Evolutionary conservation across 1,140 invertebrate genomes (phyloP), one percentile per base, ranked within the genome.

Genomic region (Ips typographus): DNA sequence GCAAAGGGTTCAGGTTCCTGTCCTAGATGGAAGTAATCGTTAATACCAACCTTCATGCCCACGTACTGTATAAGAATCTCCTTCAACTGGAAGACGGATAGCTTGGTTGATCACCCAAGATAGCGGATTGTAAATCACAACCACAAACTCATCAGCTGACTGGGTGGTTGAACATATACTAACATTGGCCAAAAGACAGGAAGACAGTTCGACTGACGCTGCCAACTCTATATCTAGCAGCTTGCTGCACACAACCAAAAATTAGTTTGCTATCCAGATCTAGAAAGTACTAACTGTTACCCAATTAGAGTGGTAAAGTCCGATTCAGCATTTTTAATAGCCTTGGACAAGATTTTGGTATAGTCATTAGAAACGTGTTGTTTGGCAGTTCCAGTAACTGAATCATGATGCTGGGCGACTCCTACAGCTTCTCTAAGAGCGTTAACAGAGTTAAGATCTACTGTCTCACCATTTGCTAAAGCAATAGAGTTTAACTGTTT

Each of bases 331-430:
- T 66, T 40, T 40, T 83, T 80, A 0, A 89, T 81, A 1, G 87
- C 91, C 71, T 85, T 82, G 2, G 83, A 79, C 4, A 47, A n/a
- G 71, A 91, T 82, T 71, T 88, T 82, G 0, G 84, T 88, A 79
- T 99, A 99, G 81, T 99, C 96, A 6, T 87, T 75, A 0, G 93
- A 89, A 1, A 97, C 95, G 59, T 91, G 87, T 81, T 97, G 89
- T 76, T 95, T 96, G 75, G 94, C 94, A 0, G 95, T 98, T 22
- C 95, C 94, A 0, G 91, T 91, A 1, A 92, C 85, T 0, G 91
- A 91, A 78, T 93, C 95, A 75, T 98, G 96, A 82, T 98, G 96
- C 77, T 98, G 95, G 84, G 92, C 89, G 0, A 96, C 84, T 38
- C 91, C 94, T 83, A 90, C 83, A 3, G 84, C 85, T 77, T 83